Percentiles rank a stretch among this genome's conserved stretches.
phyloP scores from a whole-genome alignment of 2,113 vertebrate genomes.

The Spea bombifrons region DNA sequence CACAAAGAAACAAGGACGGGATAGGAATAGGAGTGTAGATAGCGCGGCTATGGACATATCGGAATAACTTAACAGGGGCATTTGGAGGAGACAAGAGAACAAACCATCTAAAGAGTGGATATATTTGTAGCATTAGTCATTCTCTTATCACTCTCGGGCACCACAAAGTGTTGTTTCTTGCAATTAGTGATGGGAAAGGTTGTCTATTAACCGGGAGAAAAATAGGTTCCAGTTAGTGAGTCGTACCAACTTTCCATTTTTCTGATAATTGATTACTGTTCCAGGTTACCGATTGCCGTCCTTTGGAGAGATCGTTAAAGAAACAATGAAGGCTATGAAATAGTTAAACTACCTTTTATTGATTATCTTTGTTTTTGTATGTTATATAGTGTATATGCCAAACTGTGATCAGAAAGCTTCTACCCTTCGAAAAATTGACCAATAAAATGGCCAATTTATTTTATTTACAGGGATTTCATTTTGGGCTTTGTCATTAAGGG shows the following conservation, averaged over 20 bases:
- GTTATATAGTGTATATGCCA: too few species aligned
- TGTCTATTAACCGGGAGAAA: slow-evolving; percentile 34
- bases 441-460: too few species aligned
- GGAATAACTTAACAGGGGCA: slow-evolving; percentile 11
- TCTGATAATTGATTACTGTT: not conserved
- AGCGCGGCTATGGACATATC: slow-evolving; percentile 54
- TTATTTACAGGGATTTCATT: too few species aligned
- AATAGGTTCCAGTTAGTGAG: slow-evolving; percentile 9
- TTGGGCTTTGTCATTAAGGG: too few species aligned
- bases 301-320: not conserved
- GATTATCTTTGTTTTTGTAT: too few species aligned
- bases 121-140: slow-evolving; percentile 39
- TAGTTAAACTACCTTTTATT: too few species aligned
- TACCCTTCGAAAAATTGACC: too few species aligned
- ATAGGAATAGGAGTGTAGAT: slow-evolving; percentile 68
- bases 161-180: slow-evolving; percentile 33
- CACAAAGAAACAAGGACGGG: slow-evolving; percentile 81
- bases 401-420: too few species aligned
- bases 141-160: slow-evolving; percentile 26
- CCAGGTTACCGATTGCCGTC: not conserved
- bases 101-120: slow-evolving; percentile 15
- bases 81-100: slow-evolving; percentile 42
- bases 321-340: too few species aligned
- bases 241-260: slow-evolving; percentile 1
- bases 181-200: slow-evolving; percentile 37